These are phyloP conservation scores for Caenorhabditis latens DNA, from an alignment of 1,140 invertebrate genomes.

Conservation along the genomic window DNA sequence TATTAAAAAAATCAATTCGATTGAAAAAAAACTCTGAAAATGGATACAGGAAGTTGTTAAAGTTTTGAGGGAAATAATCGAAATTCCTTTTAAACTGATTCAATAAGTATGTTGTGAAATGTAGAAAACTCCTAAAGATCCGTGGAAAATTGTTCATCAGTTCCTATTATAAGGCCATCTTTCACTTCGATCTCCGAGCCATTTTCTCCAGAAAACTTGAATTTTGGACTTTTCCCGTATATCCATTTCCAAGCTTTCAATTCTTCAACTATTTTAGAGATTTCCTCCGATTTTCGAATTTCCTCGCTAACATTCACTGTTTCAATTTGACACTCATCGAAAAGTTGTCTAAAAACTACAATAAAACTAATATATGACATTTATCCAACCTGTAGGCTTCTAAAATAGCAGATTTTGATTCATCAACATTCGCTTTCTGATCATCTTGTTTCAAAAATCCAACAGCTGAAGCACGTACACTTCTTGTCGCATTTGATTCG, in stretches of 20 bases:
- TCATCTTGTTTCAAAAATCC: slow-evolving; percentile 70
- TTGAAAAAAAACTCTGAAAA: too few relatives aligned
- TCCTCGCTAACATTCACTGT: slow-evolving; percentile 36
- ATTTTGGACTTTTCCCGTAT: slow-evolving; percentile 73
- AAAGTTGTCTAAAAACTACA: slow-evolving; percentile 11
- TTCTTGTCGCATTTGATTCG: slow-evolving; percentile 74
- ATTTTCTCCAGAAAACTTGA: slow-evolving; percentile 48
- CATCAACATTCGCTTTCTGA: slow-evolving; percentile 36
- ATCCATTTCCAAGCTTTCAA: slow-evolving; percentile 71
- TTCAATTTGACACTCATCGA: slow-evolving; percentile 36
- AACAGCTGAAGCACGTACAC: slow-evolving; percentile 71
- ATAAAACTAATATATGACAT: not conserved
- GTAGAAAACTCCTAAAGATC: not conserved
- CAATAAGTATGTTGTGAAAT: not conserved
- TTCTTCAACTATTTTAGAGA: slow-evolving; percentile 62
- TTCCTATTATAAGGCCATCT: not conserved
- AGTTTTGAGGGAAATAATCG: too few relatives aligned
- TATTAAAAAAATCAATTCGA: too few relatives aligned
- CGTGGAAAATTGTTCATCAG: slow-evolving; percentile 26
- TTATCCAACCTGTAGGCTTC: slow-evolving; percentile 56
- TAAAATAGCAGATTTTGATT: slow-evolving; percentile 62
- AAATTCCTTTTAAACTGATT: not conserved
- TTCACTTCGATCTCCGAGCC: not conserved
- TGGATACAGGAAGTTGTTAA: too few relatives aligned
- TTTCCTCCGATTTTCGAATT: slow-evolving; percentile 55